These are phyloP conservation scores for Hypocryptadius cinnamomeus DNA, from an alignment of 2,113 vertebrate species.

Conservation along the genomic window DNA sequence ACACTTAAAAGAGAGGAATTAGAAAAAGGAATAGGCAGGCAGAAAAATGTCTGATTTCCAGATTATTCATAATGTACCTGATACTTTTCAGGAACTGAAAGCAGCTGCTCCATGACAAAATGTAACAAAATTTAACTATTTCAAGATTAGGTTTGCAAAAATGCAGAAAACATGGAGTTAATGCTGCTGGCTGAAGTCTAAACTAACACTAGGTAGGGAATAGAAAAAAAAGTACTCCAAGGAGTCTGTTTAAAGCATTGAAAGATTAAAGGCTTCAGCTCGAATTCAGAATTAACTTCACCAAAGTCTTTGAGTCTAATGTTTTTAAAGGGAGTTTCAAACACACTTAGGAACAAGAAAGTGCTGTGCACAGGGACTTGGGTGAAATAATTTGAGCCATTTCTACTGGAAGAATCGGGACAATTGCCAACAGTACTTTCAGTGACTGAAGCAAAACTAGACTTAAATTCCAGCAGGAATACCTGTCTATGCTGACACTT, in stretches of 20 bases:
- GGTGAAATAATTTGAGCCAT: background rate
- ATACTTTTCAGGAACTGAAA: background rate
- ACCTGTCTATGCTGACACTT: background rate
- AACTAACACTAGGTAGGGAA: background rate
- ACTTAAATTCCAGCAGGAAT: background rate
- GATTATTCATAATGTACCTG: background rate
- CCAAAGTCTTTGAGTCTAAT: background rate
- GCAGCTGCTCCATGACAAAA: background rate
- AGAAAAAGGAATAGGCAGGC: background rate
- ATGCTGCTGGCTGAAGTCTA: background rate
- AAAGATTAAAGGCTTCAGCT: background rate
- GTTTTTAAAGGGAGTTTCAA: background rate
- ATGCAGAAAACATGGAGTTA: background rate
- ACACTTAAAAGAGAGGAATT: background rate
- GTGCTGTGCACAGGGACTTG: background rate
- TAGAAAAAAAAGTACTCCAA: background rate
- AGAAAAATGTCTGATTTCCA: background rate
- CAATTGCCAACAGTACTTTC: background rate
- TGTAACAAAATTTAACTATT: background rate
- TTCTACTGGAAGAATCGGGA: background rate
- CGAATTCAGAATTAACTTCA: background rate
- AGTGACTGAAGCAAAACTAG: background rate
- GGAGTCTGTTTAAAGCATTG: background rate
- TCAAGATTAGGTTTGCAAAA: background rate
- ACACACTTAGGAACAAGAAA: background rate